Percentiles rank a stretch among this genome's conserved stretches.
These are phyloP conservation scores for Oreochromis grahami DNA, from an alignment of 2,797 vertebrate genomes.

Conservation along the genomic window DNA sequence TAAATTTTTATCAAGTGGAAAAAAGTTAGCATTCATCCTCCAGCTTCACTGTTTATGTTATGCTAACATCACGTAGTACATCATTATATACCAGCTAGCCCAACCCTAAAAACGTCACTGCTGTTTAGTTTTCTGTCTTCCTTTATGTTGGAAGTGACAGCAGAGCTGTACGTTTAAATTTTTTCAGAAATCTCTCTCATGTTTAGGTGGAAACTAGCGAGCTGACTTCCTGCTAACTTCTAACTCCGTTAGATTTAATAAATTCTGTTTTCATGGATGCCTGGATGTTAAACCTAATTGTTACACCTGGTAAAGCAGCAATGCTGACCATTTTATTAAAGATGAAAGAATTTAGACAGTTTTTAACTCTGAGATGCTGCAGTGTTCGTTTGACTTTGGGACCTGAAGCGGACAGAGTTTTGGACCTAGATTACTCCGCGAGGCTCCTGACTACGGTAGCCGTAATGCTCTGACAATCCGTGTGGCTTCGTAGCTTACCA, in stretches of 20 bases:
- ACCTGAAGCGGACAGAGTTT: not conserved
- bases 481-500: not conserved
- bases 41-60: not conserved
- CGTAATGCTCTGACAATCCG: not conserved
- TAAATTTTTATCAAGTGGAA: not conserved
- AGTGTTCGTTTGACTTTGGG: not conserved
- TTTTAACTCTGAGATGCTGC: not conserved
- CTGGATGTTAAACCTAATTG: not conserved
- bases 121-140: not conserved
- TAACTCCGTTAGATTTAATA: not conserved
- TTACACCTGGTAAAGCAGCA: not conserved
- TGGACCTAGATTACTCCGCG: not conserved
- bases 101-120: not conserved
- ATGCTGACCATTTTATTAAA: not conserved
- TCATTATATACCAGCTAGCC: not conserved
- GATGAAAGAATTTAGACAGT: not conserved
- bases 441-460: not conserved
- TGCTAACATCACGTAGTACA: not conserved
- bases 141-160: not conserved
- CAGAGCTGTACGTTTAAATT: not conserved
- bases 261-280: not conserved
- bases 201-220: not conserved
- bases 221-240: not conserved
- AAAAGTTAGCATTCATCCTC: not conserved
- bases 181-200: not conserved